Conservation (phyloP, 2,888 invertebrate species). For the Octonoba sinensis region DNA sequence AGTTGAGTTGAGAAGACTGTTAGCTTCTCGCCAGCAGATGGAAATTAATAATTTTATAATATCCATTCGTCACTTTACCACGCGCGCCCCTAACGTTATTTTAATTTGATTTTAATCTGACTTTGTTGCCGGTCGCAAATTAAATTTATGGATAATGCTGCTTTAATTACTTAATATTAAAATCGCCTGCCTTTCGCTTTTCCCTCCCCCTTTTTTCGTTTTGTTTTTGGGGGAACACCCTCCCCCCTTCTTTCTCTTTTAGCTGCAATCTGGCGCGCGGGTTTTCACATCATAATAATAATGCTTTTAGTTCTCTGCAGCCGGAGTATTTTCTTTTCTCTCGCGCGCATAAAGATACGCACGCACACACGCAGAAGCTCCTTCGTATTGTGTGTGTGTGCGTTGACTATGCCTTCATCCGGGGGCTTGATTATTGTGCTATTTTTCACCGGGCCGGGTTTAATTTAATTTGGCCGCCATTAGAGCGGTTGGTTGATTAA, state of each 20-base stretch:
- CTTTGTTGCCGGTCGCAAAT: constrained; percentile 65
- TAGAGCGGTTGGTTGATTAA: constrained; percentile 64
- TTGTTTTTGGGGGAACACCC: constrained; percentile 44
- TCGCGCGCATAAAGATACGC: constrained; percentile 44
- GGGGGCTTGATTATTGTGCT: constrained; percentile 63
- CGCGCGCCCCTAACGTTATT: constrained; percentile 60
- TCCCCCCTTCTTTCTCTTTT: constrained; percentile 23
- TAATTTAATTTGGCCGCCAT: constrained; percentile 65
- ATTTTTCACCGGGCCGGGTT: constrained; percentile 64
- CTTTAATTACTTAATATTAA: constrained; percentile 65
- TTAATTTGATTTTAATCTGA: constrained; percentile 65
- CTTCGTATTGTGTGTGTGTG: constrained; percentile 62
- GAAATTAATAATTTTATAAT: constrained; percentile 65
- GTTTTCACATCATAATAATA: constrained; percentile 65
- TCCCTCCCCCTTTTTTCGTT: constrained; percentile 43
- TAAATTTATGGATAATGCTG: constrained; percentile 65
- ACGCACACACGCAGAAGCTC: constrained; percentile 23
- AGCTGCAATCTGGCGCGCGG: constrained; percentile 53
- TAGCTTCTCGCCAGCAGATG: constrained; percentile 54
- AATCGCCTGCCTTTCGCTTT: constrained; percentile 56
- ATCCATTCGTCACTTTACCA: constrained; percentile 63
- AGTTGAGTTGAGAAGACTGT: constrained; percentile 18
- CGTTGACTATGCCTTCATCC: constrained; percentile 58
- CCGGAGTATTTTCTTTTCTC: constrained; percentile 59
- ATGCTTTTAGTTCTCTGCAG: constrained; percentile 32